Evolutionary conservation across 2,113 vertebrate genomes (phyloP), one percentile per base, ranked within the genome.

Genomic region (Vidua chalybeata): DNA sequence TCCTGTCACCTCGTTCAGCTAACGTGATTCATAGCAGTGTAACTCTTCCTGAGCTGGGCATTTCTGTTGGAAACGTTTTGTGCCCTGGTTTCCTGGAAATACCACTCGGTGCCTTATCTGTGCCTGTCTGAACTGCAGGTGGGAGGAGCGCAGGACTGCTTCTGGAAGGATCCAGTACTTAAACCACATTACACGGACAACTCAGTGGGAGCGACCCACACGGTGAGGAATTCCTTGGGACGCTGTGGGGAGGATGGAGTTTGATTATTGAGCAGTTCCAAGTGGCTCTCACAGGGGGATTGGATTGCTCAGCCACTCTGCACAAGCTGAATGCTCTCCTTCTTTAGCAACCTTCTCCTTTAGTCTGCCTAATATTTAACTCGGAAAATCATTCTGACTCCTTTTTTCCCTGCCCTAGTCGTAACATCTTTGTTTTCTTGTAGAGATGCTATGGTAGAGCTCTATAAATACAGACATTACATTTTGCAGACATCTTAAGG

Each of bases 101-200:
- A 45, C 48, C 84, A 76, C 84, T 96, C 92, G 79, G 46, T 93
- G 74, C 90, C 83, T 97, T 97, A 81, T 96, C 91, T 98, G 22
- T 97, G 85, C 35, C 69, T 96, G 87, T 97, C 64, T 97, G 95
- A 54, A 72, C 90, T 97, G 91, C 97, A 99, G 99, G 68, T 99
- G 99, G 99, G 99, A 99, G 97, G 99, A 99, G 96, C 97, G 99
- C 84, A 98, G 99, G 89, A 99, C 99, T 28, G 98, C 99, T 18
- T 99, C 99, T 89, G 99, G 99, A 94, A 98, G 99, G 95, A 99
- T 99, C 94, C 99, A 99, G 87, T 99, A 99, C 97, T 98, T 99
- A 93, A 99, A 99, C 96, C 99, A 99, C 87, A 99, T 99, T 94
- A 99, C 99, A 52, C 97, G 99, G 88, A 99, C 99, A 93, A 99